Evolutionary conservation across 2,113 vertebrate genomes (phyloP), one percentile per base, ranked within the genome.

Genomic region (Malurus cyaneus): DNA sequence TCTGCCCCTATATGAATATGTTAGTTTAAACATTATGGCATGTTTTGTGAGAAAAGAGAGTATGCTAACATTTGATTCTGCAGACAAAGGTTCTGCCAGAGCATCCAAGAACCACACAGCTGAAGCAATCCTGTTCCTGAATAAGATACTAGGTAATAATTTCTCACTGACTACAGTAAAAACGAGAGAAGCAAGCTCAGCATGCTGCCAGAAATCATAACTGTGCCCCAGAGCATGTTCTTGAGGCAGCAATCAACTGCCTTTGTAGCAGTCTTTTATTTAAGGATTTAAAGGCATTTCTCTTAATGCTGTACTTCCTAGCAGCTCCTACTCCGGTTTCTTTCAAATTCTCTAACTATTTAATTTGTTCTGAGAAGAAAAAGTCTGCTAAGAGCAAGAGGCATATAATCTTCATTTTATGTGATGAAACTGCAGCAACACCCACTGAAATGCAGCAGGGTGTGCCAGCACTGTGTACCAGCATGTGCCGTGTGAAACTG

Each of bases 131-230:
- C 67, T 31, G 14, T 24, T 71, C 39, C 52, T 70, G 61, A 70
- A 50, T 5, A 62, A n/a, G 17, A 32, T 54, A 59, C 26, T 15
- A 42, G 39, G 31, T 34, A 61, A 41, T 49, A n/a, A 50, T 81
- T 81, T 89, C 32, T 79, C 34, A 50, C 9, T 71, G 65, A 19
- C 44, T 69, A 60, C 11, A 34, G 31, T 32, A 80, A 88, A 88
- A 81, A 53, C 3, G 14, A 81, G 16, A 86, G 32, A 11, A 66
- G 39, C 3, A 92, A 80, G 74, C 11, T 32, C 72, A 76, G 44
- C 21, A 72, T 0, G 0, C 28, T 42, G 44, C 11, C 49, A 42
- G 44, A 31, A 29, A 32, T 23, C n/a, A 19, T 15, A 87, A 71
- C 36, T 9, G 16, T 49, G 57, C 41, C n/a, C n/a, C 19, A 62